These are phyloP conservation scores for Mythimna lalbum DNA, from an alignment of 2,888 invertebrate genomes.

Conservation along the genomic window DNA sequence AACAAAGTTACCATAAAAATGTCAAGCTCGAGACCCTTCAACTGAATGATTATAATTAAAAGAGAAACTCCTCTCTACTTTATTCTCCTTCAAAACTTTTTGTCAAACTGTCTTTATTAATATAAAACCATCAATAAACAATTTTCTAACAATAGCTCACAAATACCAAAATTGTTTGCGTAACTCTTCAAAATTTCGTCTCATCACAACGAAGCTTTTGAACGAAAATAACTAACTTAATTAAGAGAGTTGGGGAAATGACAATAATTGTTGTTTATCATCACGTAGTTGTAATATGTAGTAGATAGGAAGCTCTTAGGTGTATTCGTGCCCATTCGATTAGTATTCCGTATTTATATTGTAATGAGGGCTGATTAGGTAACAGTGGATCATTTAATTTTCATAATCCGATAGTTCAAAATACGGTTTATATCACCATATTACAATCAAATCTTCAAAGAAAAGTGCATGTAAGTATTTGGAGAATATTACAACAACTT, in stretches of 20 bases:
- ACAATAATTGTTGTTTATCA: background rate
- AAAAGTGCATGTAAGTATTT: too few relatives aligned
- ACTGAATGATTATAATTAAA: conserved; percentile 20
- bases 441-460: too few relatives aligned
- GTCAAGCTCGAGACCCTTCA: background rate
- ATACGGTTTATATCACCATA: too few relatives aligned
- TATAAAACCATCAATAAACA: conserved; percentile 19
- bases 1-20: background rate
- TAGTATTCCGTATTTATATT: too few relatives aligned
- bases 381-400: too few relatives aligned
- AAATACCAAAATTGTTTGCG: conserved; percentile 19
- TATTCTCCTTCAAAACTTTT: conserved; percentile 4
- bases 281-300: too few relatives aligned
- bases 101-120: background rate
- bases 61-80: background rate
- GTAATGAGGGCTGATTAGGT: too few relatives aligned
- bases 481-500: too few relatives aligned
- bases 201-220: conserved; percentile 24
- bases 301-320: too few relatives aligned
- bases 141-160: conserved; percentile 5
- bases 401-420: too few relatives aligned
- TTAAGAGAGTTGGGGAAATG: conserved; percentile 21
- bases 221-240: conserved; percentile 33
- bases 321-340: too few relatives aligned
- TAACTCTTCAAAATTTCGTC: conserved; percentile 14